Evolutionary conservation across 2,113 vertebrate genomes (phyloP), one percentile per base, ranked within the genome.

Genomic region (Mellivora capensis): DNA sequence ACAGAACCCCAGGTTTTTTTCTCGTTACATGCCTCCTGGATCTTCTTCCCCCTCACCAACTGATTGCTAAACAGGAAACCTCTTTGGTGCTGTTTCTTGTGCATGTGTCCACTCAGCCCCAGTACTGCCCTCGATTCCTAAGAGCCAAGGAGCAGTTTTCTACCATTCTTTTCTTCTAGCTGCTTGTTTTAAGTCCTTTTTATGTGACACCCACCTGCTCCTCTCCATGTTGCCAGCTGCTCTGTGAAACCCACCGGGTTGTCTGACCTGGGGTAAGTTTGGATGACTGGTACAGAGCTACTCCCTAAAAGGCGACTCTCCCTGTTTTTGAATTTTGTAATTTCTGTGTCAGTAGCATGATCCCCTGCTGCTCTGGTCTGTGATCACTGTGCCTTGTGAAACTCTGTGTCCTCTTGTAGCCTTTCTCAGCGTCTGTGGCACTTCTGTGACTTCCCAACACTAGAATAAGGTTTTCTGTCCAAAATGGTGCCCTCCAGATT

Each of bases 371-470:
- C 90, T 74, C 1, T 77, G 90, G 87, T 96, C 94, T 89, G 74
- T 82, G 96, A 25, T 85, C 94, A 87, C 64, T 27, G 83, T 82
- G 72, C 67, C 95, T 89, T 82, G 79, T 91, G 96, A 64, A 80
- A 39, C 52, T 88, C 49, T 85, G 72, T 52, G 1, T 47, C 42
- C 44, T 15, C 42, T 44, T 15, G 7, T 77, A 47, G 74, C 15
- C 14, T 47, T 77, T 47, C 27, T 47, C 27, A 77, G 74, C 9
- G 27, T 31, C 74, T 77, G 74, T 18, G 14, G 74, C 42, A 31
- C 42, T 47, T 47, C 31, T 8, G 74, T 77, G 42, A 77, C 42
- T 44, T 77, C 42, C 74, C 44, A 77, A 47, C 27, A 77, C 14
- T 47, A 31, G 42, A 74, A 42, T 47, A 77, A 77, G 42, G 2